Conservation (phyloP, 1,140 invertebrate species). For the Drosophila pseudoananassae region DNA sequence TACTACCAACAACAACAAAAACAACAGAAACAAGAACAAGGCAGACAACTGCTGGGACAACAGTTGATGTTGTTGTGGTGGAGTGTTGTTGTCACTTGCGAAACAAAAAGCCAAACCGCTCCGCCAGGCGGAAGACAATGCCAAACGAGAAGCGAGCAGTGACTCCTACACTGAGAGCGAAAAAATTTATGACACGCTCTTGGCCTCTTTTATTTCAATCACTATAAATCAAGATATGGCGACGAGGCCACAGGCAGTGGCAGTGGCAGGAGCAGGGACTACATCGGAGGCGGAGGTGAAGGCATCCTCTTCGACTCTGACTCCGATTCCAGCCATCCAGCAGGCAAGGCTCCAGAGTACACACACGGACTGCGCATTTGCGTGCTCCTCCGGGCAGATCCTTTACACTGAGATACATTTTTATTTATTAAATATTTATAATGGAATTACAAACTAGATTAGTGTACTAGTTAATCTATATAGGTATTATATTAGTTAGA, state of each 20-base stretch:
- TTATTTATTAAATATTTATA: not conserved
- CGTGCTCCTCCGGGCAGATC: conserved; percentile 53
- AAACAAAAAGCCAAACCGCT: conserved; percentile 66
- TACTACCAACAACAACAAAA: conserved; percentile 74
- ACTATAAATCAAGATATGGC: conserved; percentile 83
- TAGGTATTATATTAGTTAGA: not conserved
- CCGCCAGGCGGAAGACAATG: conserved; percentile 66
- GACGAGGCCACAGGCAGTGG: conserved; percentile 41
- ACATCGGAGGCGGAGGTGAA: not conserved
- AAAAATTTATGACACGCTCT: conserved; percentile 82
- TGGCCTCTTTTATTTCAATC: conserved; percentile 83
- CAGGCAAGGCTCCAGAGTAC: conserved; percentile 17
- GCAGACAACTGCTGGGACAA: conserved; percentile 29
- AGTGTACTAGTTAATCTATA: not conserved
- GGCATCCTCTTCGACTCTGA: conserved; percentile 23
- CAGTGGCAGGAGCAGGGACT: conserved; percentile 11
- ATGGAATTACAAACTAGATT: not conserved
- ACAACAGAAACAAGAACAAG: conserved; percentile 54
- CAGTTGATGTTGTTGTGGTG: not conserved
- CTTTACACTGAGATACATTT: conserved; percentile 2
- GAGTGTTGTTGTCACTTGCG: conserved; percentile 58
- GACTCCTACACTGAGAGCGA: conserved; percentile 55
- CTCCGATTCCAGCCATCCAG: conserved; percentile 9
- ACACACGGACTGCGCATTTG: conserved; percentile 66
- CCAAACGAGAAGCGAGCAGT: conserved; percentile 45